Base-by-base conservation (phyloP, 2,888 invertebrate genomes). In the Clitarchus hookeri region DNA sequence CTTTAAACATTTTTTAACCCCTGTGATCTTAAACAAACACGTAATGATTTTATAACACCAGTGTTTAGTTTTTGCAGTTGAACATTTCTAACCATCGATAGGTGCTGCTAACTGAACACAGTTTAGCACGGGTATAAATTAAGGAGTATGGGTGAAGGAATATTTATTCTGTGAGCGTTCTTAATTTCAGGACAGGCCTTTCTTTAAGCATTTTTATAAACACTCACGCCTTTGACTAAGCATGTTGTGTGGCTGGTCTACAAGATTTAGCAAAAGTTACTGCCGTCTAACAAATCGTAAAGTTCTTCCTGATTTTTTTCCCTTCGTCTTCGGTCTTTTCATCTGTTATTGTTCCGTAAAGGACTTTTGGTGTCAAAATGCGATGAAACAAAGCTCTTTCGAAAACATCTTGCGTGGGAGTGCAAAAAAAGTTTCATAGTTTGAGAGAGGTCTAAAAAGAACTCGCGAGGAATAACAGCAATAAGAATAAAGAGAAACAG, bases 341-440 rank as follows among this genome's bases (percentile, higher is more conserved):
- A 23, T 48, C 3, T 65, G 65, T 65, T 65, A 65, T 65, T 65
- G 19, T 65, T 65, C 65, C 2, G 65, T 0, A 65, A 23, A 65
- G 65, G 65, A 23, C 65, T 8, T 65, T 16, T 65, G 65, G 65
- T 65, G 65, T 65, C 65, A 23, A 65, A 65, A 65, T 65, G 65
- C n/a, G 65, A 65, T 65, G 65, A 65, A 65, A 65, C 65, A 65
- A 65, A 65, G 65, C 65, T 65, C 65, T 65, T 65, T 65, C n/a
- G 65, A 65, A 65, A 65, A 65, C 65, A 65, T 65, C 65, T 65
- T 65, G 65, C 23, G 65, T 65, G n/a, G 65, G 65, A 65, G 65
- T 65, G 65, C n/a, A 65, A n/a, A 65, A 65, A 65, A 65, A 65
- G n/a, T 19, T 65, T 65, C 65, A 19, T 65, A 65, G 65, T 65